Evolutionary conservation across 2,113 vertebrate species (phyloP), one percentile per base, ranked within the genome.

Genomic region (Zapornia atra): DNA sequence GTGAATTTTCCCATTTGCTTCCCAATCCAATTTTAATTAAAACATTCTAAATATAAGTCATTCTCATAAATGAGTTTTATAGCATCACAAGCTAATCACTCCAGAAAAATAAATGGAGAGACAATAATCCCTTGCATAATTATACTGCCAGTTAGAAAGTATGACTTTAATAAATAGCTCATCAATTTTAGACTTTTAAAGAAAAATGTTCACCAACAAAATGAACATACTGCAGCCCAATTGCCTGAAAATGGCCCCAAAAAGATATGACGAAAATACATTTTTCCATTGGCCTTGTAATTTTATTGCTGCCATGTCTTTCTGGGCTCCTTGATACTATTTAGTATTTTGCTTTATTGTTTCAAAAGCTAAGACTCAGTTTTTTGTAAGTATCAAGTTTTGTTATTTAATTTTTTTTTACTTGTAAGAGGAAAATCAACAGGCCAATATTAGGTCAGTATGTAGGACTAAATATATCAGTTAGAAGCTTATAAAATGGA

Each of bases 61-160:
- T 83, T 95, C 77, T 90, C 88, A 90, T 64, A 92, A 95, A 97
- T 90, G 78, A 96, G 94, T 94, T 90, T 92, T 80, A 92, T 40
- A 76, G 59, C 83, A 82, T 89, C 94, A 94, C 75, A 80, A 94
- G 70, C 86, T 95, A 96, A 96, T 96, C 88, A 95, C 90, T 86
- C 46, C 94, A 96, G 70, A 95, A 97, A 97, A 86, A 91, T 44
- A 96, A 92, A 96, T 92, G 72, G 90, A 91, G 72, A 86, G 64
- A 96, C 95, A 94, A 96, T 96, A 94, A 91, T 95, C 96, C 85
- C 56, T 84, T 65, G 91, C 80, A 92, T 96, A 97, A 97, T 94
- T 91, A 89, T 84, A 57, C 50, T 94, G 84, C 53, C 57, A 85
- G 91, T 95, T 93, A 61, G 61, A 95, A 86, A 81, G 86, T 76